Conservation (phyloP, 2,888 invertebrate species). For the Candidula unifasciata region DNA sequence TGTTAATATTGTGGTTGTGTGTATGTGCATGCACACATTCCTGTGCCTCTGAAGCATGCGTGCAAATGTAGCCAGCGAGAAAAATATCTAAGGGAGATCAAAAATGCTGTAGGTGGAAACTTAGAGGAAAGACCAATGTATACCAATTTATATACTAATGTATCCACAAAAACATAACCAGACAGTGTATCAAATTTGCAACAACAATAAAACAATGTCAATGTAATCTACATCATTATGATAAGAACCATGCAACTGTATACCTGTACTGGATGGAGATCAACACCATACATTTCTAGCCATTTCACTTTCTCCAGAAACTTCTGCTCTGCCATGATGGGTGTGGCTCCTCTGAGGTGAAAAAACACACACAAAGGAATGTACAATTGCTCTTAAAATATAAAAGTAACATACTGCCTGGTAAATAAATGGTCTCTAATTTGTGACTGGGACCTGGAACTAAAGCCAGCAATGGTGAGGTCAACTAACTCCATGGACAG, state of each 20-base stretch:
- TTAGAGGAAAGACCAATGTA: too few relatives aligned
- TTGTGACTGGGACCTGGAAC: neutral
- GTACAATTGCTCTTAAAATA: neutral
- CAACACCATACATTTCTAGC: slow-evolving; percentile 98
- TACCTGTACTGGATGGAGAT: slow-evolving; percentile 96
- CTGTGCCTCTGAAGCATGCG: too few relatives aligned
- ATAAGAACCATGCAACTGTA: slow-evolving; percentile 73
- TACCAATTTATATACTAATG: too few relatives aligned
- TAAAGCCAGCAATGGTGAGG: too few relatives aligned
- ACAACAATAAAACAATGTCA: neutral
- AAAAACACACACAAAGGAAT: neutral
- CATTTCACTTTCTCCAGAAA: slow-evolving; percentile 98
- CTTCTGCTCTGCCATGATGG: slow-evolving; percentile 94
- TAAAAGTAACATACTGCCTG: neutral
- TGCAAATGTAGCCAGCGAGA: too few relatives aligned
- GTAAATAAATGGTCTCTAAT: neutral
- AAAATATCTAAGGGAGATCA: too few relatives aligned
- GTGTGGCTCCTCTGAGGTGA: slow-evolving; percentile 87
- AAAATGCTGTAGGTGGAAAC: too few relatives aligned
- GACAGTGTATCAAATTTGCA: too few relatives aligned
- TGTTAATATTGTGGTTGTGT: too few relatives aligned
- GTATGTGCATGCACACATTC: too few relatives aligned
- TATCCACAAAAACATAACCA: too few relatives aligned
- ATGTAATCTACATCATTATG: neutral
- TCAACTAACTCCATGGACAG: neutral